Base-by-base conservation (phyloP, 2,113 vertebrate species). In the Garra rufa region DNA sequence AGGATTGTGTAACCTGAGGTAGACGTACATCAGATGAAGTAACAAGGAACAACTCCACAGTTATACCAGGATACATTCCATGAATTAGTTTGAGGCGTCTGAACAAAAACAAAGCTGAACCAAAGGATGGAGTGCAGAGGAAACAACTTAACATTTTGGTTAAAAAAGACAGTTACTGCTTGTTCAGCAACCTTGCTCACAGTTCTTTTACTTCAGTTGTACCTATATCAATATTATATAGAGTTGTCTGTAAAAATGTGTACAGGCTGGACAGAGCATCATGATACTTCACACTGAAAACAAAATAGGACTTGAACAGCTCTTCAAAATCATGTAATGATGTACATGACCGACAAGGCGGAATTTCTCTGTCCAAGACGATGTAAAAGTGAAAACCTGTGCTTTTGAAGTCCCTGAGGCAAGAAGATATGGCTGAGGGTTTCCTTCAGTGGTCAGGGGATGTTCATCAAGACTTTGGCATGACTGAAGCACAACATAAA, bases 171-270 rank as follows among this genome's bases (percentile, higher is more conserved):
- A 83, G 61, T 75, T 84, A 78, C 38, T 63, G 76, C 57, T 85
- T 85, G 59, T 80, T 85, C 48, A 85, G 71, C 44, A 85, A 44
- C 76, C 38, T 80, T 85, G 83, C 83, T 79, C 76, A 69, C 63
- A 85, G 69, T 43, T 85, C 76, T 65, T 48, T 52, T 24, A 85
- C 75, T 69, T 78, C 63, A 46, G 75, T 85, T 78, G 73, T 85
- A n/a, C 75, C 63, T n/a, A n/a, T n/a, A n/a, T n/a, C n/a, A n/a
- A n/a, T n/a, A n/a, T n/a, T n/a, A n/a, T n/a, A n/a, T n/a, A 50
- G 80, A 61, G 83, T 84, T 46, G 83, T 84, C 74, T 84, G 74
- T 55, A 84, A 28, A 84, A 78, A 61, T 19, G 76, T 52, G 76
- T 55, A 85, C 76, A 85, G 76, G 43, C 59, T 79, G 76, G 46